A percentile compares a stretch with the other conserved stretches of the same genome.
phyloP scores from a whole-genome alignment of 2,113 vertebrate genomes.

The Seriola rivoliana region DNA sequence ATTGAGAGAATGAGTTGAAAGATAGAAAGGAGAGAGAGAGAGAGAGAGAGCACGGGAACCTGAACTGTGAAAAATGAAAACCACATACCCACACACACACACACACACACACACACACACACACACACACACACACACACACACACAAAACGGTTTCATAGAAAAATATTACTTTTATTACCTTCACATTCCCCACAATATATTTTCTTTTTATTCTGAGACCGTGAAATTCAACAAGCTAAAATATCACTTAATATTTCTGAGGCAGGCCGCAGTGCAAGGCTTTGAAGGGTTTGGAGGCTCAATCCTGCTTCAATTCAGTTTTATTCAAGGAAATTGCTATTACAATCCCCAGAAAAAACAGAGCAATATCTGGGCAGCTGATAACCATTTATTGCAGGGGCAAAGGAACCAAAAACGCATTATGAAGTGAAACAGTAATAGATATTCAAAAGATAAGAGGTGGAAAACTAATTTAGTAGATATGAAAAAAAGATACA shows the following conservation, averaged over 20 bases:
- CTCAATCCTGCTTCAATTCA: slow-evolving; percentile 63
- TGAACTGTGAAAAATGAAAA: background rate
- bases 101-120: slow-evolving; percentile 40
- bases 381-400: slow-evolving; percentile 66
- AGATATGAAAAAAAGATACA: slow-evolving; percentile 65
- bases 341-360: slow-evolving; percentile 52
- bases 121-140: too few relatives aligned
- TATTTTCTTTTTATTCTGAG: slow-evolving; percentile 86
- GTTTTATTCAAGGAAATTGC: slow-evolving; percentile 62
- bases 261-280: slow-evolving; percentile 80
- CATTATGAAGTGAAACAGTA: slow-evolving; percentile 68
- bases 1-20: slow-evolving; percentile 20
- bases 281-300: slow-evolving; percentile 55
- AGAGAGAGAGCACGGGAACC: background rate
- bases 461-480: slow-evolving; percentile 74
- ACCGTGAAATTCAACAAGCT: slow-evolving; percentile 91
- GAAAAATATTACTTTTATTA: slow-evolving; percentile 99
- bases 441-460: slow-evolving; percentile 73
- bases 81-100: background rate
- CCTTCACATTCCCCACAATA: slow-evolving; percentile 94
- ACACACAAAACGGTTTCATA: slow-evolving; percentile 84
- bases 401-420: slow-evolving; percentile 64
- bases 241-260: slow-evolving; percentile 79
- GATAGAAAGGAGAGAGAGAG: slow-evolving; percentile 12
- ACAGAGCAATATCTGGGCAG: slow-evolving; percentile 55